phyloP scores from a whole-genome alignment of 2,888 invertebrate genomes.

The Apomyelois bistriatella region DNA sequence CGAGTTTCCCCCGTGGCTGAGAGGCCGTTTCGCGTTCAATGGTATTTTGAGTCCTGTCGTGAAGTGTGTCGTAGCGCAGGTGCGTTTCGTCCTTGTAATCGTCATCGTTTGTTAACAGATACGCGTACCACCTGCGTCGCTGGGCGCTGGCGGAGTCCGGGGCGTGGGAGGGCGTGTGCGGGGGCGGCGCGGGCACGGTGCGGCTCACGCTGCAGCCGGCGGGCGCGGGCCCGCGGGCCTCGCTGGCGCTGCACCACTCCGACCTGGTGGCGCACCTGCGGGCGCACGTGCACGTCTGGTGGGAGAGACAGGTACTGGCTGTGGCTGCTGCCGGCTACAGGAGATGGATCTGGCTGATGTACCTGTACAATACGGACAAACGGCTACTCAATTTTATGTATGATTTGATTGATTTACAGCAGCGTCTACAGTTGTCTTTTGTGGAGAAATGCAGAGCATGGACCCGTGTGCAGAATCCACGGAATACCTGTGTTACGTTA shows the following conservation, averaged over 20 bases:
- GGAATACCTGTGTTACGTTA: too few species aligned
- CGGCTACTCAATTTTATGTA: too few species aligned
- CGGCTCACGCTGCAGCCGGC: constrained; percentile 93
- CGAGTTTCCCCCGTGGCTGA: too few species aligned
- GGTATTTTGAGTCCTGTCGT: too few species aligned
- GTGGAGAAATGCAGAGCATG: too few species aligned
- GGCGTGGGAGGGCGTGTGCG: constrained; percentile 83
- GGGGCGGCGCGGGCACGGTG: constrained; percentile 74
- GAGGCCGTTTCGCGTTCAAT: too few species aligned
- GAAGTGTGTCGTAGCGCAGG: too few species aligned
- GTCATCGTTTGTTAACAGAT: constrained; percentile 61
- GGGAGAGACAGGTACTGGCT: constrained; percentile 83
- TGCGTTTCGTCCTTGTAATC: too few species aligned
- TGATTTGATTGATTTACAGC: too few species aligned
- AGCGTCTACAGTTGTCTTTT: too few species aligned
- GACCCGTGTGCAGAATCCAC: too few species aligned
- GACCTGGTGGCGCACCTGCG: constrained; percentile 95
- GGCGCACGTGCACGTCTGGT: constrained; percentile 97
- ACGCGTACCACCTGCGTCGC: constrained; percentile 92
- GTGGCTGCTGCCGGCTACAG: too few species aligned
- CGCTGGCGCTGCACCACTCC: constrained; percentile 89
- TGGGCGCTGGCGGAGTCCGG: constrained; percentile 93
- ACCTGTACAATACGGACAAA: not conserved
- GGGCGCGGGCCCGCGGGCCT: constrained; percentile 91
- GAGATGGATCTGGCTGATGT: not conserved